Evolutionary conservation across 92 coral and sea anemone species (phyloP).

Genomic region (Zoanthus solanderi): DNA sequence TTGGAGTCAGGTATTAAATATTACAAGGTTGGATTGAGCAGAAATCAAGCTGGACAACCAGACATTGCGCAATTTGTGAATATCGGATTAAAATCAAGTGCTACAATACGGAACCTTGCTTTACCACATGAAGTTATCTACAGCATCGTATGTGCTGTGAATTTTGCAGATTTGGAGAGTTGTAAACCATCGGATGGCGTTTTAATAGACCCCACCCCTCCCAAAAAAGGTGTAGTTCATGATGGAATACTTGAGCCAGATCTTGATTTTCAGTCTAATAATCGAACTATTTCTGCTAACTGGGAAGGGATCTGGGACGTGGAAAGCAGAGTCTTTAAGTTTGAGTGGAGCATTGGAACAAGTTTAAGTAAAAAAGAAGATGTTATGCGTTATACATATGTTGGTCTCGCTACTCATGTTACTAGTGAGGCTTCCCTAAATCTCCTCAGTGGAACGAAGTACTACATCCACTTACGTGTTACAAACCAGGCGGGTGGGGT

Average conservation of each 20-base stretch:
- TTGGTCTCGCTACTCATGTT: constrained; percentile 93
- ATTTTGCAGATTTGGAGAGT: constrained; percentile 76
- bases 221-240: constrained; percentile 89
- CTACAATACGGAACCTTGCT: constrained; percentile 68
- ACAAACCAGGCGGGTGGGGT: constrained; percentile 85
- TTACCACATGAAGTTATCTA: constrained; percentile 84
- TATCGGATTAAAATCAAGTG: constrained; percentile 78
- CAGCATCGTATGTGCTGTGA: constrained; percentile 86
- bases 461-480: constrained; percentile 74
- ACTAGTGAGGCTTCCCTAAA: constrained; percentile 60
- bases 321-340: constrained; percentile 89
- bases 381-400: constrained; percentile 59
- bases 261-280: constrained; percentile 80
- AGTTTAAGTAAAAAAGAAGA: constrained; percentile 60
- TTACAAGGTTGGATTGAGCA: constrained; percentile 87
- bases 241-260: constrained; percentile 97
- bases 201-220: constrained; percentile 81
- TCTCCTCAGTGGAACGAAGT: constrained; percentile 78
- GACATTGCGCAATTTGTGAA: constrained; percentile 72
- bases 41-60: constrained; percentile 76
- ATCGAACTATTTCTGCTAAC: constrained; percentile 83
- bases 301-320: constrained; percentile 99
- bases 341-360: constrained; percentile 91
- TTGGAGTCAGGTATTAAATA: constrained; percentile 82
- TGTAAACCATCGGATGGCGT: constrained; percentile 95